Percentiles rank a stretch among this genome's conserved stretches.
These are phyloP conservation scores for Nephrotoma appendiculata DNA, from an alignment of 2,888 invertebrate species.

Conservation along the genomic window DNA sequence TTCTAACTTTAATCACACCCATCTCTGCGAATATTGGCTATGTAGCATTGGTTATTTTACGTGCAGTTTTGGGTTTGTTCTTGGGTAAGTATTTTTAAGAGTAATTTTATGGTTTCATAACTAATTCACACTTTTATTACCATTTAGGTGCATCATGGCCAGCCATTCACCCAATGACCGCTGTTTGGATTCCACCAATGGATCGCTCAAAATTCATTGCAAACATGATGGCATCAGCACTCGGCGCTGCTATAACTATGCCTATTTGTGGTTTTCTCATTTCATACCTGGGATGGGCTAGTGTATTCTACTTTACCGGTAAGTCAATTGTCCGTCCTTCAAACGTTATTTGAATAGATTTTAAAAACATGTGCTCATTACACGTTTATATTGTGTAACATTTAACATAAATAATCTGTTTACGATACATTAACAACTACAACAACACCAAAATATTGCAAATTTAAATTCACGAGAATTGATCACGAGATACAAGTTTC, in stretches of 20 bases:
- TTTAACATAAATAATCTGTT: background rate
- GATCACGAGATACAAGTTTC: background rate
- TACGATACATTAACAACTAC: background rate
- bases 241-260: conserved; percentile 84
- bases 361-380: background rate
- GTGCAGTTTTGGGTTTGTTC: conserved; percentile 62
- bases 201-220: conserved; percentile 88
- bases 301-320: conserved; percentile 78
- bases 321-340: conserved; percentile 15
- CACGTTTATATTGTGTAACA: background rate
- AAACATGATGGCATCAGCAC: conserved; percentile 82
- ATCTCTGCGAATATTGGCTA: conserved; percentile 55
- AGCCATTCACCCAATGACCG: conserved; percentile 83
- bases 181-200: conserved; percentile 87
- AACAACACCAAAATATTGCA: background rate
- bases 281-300: conserved; percentile 71
- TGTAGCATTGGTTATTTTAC: conserved; percentile 50
- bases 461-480: background rate
- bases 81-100: conserved; percentile 28
- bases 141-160: conserved; percentile 78
- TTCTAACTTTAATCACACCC: conserved; percentile 70
- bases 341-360: background rate
- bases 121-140: conserved; percentile 15
- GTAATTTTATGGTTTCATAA: background rate
- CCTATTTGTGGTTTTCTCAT: conserved; percentile 75